Evolutionary conservation across 2,113 vertebrate species (phyloP).

Genomic region (Eublepharis macularius): DNA sequence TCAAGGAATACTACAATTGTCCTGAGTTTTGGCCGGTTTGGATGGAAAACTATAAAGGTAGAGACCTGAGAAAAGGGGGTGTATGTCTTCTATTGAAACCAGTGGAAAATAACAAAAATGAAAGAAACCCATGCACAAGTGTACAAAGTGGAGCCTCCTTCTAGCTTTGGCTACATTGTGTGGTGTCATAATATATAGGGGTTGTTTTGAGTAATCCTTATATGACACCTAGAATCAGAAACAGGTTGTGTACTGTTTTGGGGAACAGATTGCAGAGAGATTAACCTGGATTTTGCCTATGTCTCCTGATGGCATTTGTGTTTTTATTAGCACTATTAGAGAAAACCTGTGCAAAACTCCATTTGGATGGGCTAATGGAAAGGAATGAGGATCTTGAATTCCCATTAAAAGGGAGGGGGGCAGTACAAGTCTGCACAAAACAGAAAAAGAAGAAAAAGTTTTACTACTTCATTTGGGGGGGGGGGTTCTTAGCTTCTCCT

Average conservation of each 20-base stretch:
- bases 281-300: background rate
- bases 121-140: no score
- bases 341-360: background rate
- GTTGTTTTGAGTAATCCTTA: background rate
- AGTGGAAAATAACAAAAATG: no score
- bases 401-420: no score
- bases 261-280: background rate
- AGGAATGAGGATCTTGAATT: background rate
- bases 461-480: no score
- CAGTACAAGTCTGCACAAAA: background rate
- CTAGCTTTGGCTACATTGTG: background rate
- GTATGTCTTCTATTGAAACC: no score
- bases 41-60: no score
- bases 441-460: no score
- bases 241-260: background rate
- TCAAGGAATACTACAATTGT: no score
- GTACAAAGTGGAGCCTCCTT: background rate
- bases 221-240: background rate
- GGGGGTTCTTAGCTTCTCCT: background rate
- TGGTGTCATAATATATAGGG: background rate
- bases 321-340: background rate
- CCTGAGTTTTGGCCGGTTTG: no score
- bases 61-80: no score
- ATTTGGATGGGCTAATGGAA: background rate
- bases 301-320: background rate